These are phyloP conservation scores for Phyllotis vaccarum DNA, from an alignment of 2,797 vertebrate genomes.

Conservation along the genomic window DNA sequence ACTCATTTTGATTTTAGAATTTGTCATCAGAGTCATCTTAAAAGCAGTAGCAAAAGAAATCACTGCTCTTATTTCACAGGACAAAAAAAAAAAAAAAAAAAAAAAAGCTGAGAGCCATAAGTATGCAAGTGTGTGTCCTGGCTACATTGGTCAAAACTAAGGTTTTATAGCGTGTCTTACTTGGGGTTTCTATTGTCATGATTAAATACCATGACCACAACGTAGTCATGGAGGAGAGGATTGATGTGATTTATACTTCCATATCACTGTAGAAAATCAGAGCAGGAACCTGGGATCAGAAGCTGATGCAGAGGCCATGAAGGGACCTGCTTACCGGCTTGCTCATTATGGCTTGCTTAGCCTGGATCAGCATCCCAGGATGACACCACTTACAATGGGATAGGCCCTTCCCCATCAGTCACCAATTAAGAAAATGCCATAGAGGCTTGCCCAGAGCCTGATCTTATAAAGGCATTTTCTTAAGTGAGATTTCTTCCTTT, in stretches of 20 bases:
- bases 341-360: background rate
- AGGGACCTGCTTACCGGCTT: background rate
- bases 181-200: background rate
- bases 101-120: background rate
- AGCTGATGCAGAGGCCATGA: background rate
- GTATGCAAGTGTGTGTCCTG: background rate
- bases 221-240: background rate
- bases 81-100: background rate
- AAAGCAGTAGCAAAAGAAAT: constrained; percentile 31
- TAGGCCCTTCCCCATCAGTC: background rate
- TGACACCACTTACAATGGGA: too few relatives aligned
- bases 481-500: background rate
- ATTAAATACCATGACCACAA: background rate
- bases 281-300: background rate
- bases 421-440: background rate
- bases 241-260: background rate
- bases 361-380: background rate
- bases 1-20: constrained; percentile 7
- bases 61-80: background rate
- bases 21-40: constrained; percentile 17
- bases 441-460: background rate
- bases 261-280: background rate
- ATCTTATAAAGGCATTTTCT: background rate
- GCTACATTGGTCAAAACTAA: background rate
- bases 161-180: background rate